Percentiles rank a stretch among this genome's conserved stretches.
phyloP scores from a whole-genome alignment of 2,113 vertebrate species.

The Anolis carolinensis region DNA sequence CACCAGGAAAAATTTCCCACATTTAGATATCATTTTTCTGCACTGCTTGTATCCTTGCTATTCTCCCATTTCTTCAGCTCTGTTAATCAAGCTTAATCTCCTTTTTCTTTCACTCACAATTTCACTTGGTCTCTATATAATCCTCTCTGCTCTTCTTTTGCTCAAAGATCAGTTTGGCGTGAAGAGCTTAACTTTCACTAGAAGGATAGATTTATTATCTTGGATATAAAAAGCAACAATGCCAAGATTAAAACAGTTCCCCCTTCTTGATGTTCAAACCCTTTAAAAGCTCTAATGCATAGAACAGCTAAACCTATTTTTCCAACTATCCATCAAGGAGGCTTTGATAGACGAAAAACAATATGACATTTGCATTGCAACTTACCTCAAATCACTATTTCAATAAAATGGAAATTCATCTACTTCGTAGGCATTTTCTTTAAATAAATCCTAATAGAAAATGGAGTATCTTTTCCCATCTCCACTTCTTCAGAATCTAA shows the following conservation, averaged over 20 bases:
- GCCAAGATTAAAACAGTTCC: constrained; percentile 13
- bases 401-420: constrained; percentile 30
- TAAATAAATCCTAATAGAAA: not conserved
- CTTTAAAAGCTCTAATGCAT: constrained; percentile 4
- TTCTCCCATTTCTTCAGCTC: constrained; percentile 28
- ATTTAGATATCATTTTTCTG: not conserved
- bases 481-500: constrained; percentile 30
- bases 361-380: not conserved
- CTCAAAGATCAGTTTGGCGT: constrained; percentile 16
- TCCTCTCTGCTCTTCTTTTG: constrained; percentile 21
- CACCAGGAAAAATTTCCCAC: not conserved
- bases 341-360: not conserved
- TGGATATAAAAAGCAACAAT: constrained; percentile 28
- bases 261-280: not conserved
- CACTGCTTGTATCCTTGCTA: not conserved
- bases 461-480: constrained; percentile 17
- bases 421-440: constrained; percentile 39
- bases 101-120: constrained; percentile 26
- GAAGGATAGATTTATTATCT: constrained; percentile 41
- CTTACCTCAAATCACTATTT: constrained; percentile 28
- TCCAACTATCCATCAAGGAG: not conserved
- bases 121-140: constrained; percentile 44
- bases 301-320: not conserved
- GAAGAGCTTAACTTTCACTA: constrained; percentile 38
- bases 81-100: constrained; percentile 27